Evolutionary conservation across 2,113 vertebrate genomes (phyloP).

Genomic region (Forbesichthys papilliferus): DNA sequence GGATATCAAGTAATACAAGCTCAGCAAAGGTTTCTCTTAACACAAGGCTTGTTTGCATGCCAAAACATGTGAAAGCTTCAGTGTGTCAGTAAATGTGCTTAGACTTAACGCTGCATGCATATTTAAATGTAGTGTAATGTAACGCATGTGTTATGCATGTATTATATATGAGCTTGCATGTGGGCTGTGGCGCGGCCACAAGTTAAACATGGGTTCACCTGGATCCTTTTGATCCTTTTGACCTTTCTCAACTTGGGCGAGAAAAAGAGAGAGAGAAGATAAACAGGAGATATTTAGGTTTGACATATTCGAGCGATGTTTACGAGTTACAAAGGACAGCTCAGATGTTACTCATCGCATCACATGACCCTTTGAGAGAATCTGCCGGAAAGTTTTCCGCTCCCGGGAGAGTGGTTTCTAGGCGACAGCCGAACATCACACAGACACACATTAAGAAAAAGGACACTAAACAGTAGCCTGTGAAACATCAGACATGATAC

Average conservation of each 20-base stretch:
- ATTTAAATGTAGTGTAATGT: constrained; percentile 12
- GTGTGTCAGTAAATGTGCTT: constrained; percentile 24
- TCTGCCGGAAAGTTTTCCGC: constrained; percentile 58
- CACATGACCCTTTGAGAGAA: constrained; percentile 56
- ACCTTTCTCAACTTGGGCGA: constrained; percentile 93
- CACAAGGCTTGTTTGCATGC: constrained; percentile 45
- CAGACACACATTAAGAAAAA: constrained; percentile 60
- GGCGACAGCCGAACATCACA: constrained; percentile 62
- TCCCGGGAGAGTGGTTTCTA: constrained; percentile 52
- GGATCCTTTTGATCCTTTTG: constrained; percentile 94
- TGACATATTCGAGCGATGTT: constrained; percentile 76
- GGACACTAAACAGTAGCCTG: constrained; percentile 78
- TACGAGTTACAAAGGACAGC: constrained; percentile 32
- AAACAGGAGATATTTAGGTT: constrained; percentile 89
- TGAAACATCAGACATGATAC: constrained; percentile 75
- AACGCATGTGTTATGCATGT: constrained; percentile 4
- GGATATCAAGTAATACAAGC: constrained; percentile 64
- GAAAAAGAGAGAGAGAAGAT: constrained; percentile 80
- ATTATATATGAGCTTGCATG: constrained; percentile 23
- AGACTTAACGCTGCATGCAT: constrained; percentile 22
- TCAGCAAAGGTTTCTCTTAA: constrained; percentile 39
- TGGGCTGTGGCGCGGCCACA: constrained; percentile 79
- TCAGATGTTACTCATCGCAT: constrained; percentile 42
- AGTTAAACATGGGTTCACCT: constrained; percentile 99
- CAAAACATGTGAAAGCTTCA: constrained; percentile 34